Evolutionary conservation across 2,797 vertebrate genomes (phyloP), one percentile per base, ranked within the genome.

Genomic region (Alfaro cultratus): DNA sequence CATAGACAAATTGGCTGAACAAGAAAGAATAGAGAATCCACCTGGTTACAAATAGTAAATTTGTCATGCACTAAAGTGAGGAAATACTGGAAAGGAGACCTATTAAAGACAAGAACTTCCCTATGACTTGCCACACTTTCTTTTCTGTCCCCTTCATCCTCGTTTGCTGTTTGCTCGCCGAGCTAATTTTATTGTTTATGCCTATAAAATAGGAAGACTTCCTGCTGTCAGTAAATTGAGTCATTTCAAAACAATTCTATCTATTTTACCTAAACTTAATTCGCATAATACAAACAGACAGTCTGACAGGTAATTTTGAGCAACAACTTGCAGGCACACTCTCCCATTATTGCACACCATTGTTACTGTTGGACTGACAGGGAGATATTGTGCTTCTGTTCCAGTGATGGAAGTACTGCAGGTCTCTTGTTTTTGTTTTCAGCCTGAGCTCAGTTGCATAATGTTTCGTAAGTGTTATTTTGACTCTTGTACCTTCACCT

Each of bases 171-270:
- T 8, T 36, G 21, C 41, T 9, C 34, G 79, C 53, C 31, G 39
- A 67, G 53, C 57, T 77, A 53, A 64, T 78, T 80, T 84, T 73
- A 13, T 10, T 78, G 11, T 29, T 68, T 29, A 41, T 70, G 53
- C 45, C 45, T 73, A 31, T 4, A 18, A 55, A 60, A 26, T 4
- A 11, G 23, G 34, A 83, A 73, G 18, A 62, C 62, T 26, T 31
- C 70, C 55, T 12, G 10, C 60, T 39, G 36, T 72, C 46, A 31
- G 34, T 29, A 67, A 79, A 45, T 39, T 36, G 43, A 60, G 9
- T 47, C 0, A 4, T 83, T 79, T 86, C 45, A 76, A 77, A 81
- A 73, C 41, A 75, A 73, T 76, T 82, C 45, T 73, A 46, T 18
- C 12, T 1, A 18, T 78, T 72, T 60, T 57, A 26, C 39, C 18